A percentile compares a stretch with the other conserved stretches of the same genome.
Evolutionary conservation across 1,140 invertebrate genomes (phyloP).

Genomic region (Rhopalosiphum padi): DNA sequence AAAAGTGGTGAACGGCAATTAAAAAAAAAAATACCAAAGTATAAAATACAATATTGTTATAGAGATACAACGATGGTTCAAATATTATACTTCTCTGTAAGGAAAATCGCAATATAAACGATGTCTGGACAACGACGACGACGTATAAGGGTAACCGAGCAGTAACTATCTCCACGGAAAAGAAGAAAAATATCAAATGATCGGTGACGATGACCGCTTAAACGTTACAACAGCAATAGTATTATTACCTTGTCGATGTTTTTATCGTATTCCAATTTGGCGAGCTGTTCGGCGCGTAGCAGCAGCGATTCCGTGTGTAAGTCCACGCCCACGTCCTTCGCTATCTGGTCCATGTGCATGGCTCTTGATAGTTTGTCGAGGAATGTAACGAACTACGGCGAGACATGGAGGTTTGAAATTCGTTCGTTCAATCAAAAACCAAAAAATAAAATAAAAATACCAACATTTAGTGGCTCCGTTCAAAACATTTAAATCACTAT

Average conservation of each 20-base stretch:
- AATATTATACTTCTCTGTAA: conserved; percentile 56
- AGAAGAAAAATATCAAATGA: conserved; percentile 34
- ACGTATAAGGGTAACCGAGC: conserved; percentile 51
- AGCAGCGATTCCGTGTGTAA: conserved; percentile 80
- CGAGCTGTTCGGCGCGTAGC: conserved; percentile 77
- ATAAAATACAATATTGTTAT: conserved; percentile 25
- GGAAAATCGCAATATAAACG: conserved; percentile 54
- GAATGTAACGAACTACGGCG: conserved; percentile 73
- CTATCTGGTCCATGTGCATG: conserved; percentile 79
- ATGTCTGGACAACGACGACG: conserved; percentile 41
- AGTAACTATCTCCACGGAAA: conserved; percentile 49
- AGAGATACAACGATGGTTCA: conserved; percentile 21
- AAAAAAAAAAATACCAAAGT: neutral
- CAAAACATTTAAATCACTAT: neutral
- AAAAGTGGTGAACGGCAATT: conserved; percentile 33
- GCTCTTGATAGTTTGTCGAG: conserved; percentile 75
- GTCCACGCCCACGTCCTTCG: conserved; percentile 78
- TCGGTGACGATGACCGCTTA: neutral
- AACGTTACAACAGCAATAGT: neutral
- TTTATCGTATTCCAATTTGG: conserved; percentile 78
- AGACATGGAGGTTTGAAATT: neutral
- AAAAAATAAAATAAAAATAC: neutral
- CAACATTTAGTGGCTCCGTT: neutral
- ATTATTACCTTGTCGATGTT: conserved; percentile 75
- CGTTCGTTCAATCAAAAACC: neutral